These are phyloP conservation scores for Aproaerema taeniolella DNA, from an alignment of 2,888 invertebrate species.

Conservation along the genomic window DNA sequence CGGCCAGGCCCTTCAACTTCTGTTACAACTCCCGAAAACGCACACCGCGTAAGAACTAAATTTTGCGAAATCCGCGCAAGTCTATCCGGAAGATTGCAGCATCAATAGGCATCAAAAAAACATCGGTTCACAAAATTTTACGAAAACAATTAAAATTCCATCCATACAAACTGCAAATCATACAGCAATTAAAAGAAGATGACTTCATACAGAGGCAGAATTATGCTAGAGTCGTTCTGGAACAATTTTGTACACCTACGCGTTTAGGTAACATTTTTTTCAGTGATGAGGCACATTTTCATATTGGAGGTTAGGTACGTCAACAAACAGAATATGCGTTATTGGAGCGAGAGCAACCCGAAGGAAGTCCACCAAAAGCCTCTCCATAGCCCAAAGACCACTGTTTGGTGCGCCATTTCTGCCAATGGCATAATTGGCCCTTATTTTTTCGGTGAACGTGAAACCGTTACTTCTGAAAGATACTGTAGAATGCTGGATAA, in stretches of 20 bases:
- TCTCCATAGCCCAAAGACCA: slow-evolving; percentile 16
- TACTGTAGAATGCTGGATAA: slow-evolving; percentile 16
- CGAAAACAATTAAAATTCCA: too few relatives aligned
- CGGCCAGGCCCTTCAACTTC: slow-evolving; percentile 17
- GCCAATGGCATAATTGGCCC: slow-evolving; percentile 15
- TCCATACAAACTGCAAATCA: too few relatives aligned
- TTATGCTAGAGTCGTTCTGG: slow-evolving; percentile 14
- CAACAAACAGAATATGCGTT: slow-evolving; percentile 17
- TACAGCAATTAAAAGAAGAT: too few relatives aligned
- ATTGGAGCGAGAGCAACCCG: slow-evolving; percentile 15
- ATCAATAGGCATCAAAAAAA: too few relatives aligned
- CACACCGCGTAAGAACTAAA: slow-evolving; percentile 14
- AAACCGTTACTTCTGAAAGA: slow-evolving; percentile 13
- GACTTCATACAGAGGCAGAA: slow-evolving; percentile 4
- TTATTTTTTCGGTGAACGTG: slow-evolving; percentile 16
- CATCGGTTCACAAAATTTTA: too few relatives aligned
- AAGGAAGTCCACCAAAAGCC: slow-evolving; percentile 14
- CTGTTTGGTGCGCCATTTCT: slow-evolving; percentile 16
- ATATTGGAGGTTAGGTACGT: slow-evolving; percentile 13
- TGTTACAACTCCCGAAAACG: slow-evolving; percentile 24
- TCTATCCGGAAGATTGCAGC: too few relatives aligned
- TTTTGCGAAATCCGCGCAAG: too few relatives aligned
- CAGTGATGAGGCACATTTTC: slow-evolving; percentile 20
- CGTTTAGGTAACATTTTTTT: slow-evolving; percentile 15
- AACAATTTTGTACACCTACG: slow-evolving; percentile 16